Percentiles rank a stretch among this genome's conserved stretches.
These are phyloP conservation scores for Heloderma charlesbogerti DNA, from an alignment of 2,113 vertebrate genomes.

Conservation along the genomic window DNA sequence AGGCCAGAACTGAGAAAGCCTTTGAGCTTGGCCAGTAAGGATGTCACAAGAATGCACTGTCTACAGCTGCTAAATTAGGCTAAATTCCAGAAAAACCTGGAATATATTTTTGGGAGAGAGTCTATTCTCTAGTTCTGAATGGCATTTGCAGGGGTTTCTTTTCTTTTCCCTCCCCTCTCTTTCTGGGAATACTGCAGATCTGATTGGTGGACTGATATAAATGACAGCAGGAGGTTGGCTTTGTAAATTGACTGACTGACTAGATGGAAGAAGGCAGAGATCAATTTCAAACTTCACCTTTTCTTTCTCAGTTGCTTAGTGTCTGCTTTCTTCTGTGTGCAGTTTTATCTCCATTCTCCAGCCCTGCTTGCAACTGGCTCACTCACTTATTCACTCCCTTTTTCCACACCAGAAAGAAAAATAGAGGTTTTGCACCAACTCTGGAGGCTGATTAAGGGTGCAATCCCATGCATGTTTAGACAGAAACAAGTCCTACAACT, in stretches of 20 bases:
- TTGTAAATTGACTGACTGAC: neutral
- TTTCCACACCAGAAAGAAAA: neutral
- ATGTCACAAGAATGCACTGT: neutral
- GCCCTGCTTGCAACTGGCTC: too few relatives aligned
- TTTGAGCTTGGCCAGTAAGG: neutral
- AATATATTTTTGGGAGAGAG: neutral
- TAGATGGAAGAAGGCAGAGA: neutral
- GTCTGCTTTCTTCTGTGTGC: neutral
- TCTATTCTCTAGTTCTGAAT: too few relatives aligned
- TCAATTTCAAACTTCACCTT: neutral
- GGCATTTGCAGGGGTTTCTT: too few relatives aligned
- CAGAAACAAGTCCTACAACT: too few relatives aligned
- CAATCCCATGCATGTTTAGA: too few relatives aligned
- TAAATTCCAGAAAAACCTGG: neutral
- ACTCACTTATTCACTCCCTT: too few relatives aligned
- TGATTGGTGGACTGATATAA: too few relatives aligned
- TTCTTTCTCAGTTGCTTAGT: neutral
- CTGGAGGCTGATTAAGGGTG: too few relatives aligned
- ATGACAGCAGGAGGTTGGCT: neutral
- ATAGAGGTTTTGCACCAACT: too few relatives aligned
- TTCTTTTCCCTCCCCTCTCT: too few relatives aligned
- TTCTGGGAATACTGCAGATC: too few relatives aligned
- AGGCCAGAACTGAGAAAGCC: neutral
- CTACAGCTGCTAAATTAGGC: neutral
- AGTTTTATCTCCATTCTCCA: neutral